Evolutionary conservation across 2,113 vertebrate species (phyloP).

Genomic region (Scortum barcoo): DNA sequence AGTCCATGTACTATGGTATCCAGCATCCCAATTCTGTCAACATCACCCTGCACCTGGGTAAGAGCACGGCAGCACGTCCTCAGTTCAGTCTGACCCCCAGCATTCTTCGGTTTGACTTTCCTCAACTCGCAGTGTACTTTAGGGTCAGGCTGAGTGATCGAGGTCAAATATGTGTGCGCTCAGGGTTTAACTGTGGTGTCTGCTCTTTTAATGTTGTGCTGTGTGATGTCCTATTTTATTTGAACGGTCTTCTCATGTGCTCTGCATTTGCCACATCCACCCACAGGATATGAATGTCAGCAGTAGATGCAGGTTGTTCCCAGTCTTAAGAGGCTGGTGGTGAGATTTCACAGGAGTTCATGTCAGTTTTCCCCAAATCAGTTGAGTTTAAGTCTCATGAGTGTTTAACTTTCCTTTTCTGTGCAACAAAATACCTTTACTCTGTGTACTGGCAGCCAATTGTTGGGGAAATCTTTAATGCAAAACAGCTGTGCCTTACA

Average conservation of each 20-base stretch:
- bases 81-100: neutral
- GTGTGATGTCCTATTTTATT: constrained; percentile 10
- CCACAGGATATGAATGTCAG: constrained; percentile 6
- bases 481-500: constrained; percentile 56
- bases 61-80: constrained; percentile 68
- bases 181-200: constrained; percentile 6
- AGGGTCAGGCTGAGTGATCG: neutral
- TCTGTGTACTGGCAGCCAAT: constrained; percentile 13
- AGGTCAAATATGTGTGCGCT: constrained; percentile 16
- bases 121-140: neutral
- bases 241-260: neutral
- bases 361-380: neutral
- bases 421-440: constrained; percentile 15
- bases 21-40: constrained; percentile 93
- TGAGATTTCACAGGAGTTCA: constrained; percentile 31
- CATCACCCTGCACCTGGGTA: constrained; percentile 92
- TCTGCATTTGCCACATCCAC: neutral
- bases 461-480: constrained; percentile 24
- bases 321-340: constrained; percentile 3
- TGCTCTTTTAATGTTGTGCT: neutral
- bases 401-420: constrained; percentile 18
- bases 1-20: constrained; percentile 93
- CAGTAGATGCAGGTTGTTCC: constrained; percentile 3
- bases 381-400: neutral
- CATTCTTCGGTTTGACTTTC: constrained; percentile 1